phyloP scores from a whole-genome alignment of 2,797 vertebrate species.

The Mastacembelus armatus region DNA sequence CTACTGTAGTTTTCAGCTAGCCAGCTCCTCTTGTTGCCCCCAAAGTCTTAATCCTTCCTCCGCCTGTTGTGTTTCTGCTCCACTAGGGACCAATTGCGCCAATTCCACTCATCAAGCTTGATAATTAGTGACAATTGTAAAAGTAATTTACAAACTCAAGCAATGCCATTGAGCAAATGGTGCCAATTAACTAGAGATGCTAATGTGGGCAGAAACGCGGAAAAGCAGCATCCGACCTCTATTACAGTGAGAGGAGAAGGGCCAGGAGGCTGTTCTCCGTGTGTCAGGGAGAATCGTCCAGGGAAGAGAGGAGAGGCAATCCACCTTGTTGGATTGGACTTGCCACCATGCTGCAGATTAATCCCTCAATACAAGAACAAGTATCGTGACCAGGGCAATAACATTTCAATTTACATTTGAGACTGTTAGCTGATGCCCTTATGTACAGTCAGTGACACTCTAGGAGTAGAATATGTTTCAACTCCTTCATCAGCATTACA shows the following conservation, averaged over 20 bases:
- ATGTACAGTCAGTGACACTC: conserved; percentile 25
- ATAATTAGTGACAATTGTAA: conserved; percentile 87
- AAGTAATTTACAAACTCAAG: conserved; percentile 81
- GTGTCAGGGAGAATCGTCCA: conserved; percentile 46
- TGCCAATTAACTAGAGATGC: conserved; percentile 79
- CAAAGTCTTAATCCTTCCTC: conserved; percentile 51
- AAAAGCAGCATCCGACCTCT: conserved; percentile 68
- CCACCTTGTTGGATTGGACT: conserved; percentile 29
- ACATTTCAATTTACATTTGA: conserved; percentile 54
- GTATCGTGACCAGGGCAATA: conserved; percentile 39
- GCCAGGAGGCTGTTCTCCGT: conserved; percentile 56
- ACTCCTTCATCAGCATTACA: conserved; percentile 4
- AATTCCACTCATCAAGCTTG: conserved; percentile 82
- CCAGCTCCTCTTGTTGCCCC: conserved; percentile 56
- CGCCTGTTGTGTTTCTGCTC: conserved; percentile 67
- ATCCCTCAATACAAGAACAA: conserved; percentile 41
- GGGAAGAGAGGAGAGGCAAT: conserved; percentile 35
- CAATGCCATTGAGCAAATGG: conserved; percentile 80
- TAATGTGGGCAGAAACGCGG: conserved; percentile 77
- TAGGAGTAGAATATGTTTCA: conserved; percentile 7
- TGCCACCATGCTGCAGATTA: conserved; percentile 52
- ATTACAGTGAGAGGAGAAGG: conserved; percentile 59
- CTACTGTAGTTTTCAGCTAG: conserved; percentile 60
- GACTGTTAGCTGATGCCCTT: conserved; percentile 33
- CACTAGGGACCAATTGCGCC: conserved; percentile 75